These are phyloP conservation scores for Coregonus clupeaformis DNA, from an alignment of 2,113 vertebrate species.

Conservation along the genomic window DNA sequence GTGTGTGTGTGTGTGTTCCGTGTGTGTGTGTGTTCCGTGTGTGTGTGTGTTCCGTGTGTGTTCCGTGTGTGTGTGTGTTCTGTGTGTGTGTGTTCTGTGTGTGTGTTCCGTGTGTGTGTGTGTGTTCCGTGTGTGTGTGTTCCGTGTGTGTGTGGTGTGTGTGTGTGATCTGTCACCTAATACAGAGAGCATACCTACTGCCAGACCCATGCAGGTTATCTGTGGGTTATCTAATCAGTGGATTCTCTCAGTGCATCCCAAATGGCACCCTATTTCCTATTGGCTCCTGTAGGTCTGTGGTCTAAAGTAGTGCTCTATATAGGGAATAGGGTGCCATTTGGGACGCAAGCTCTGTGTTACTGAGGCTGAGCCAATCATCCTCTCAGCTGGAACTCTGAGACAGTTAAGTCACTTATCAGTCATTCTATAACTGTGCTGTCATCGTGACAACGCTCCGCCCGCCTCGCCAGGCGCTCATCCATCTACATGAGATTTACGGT, in stretches of 20 bases:
- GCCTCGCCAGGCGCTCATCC: slow-evolving; percentile 10
- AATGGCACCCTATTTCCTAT: too few species aligned
- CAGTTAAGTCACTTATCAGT: slow-evolving; percentile 50
- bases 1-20: too few species aligned
- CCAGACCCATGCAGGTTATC: not conserved
- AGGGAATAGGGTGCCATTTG: too few species aligned
- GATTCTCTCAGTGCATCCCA: not conserved
- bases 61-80: not conserved
- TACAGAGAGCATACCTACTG: slow-evolving; percentile 19
- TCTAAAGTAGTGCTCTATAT: too few species aligned
- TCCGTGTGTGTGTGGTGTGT: not conserved
- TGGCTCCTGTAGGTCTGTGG: too few species aligned
- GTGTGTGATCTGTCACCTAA: slow-evolving; percentile 32
- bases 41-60: not conserved
- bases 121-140: not conserved
- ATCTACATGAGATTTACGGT: slow-evolving; percentile 24
- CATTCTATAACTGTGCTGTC: slow-evolving; percentile 27
- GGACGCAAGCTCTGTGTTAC: not conserved
- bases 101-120: not conserved
- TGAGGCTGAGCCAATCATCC: slow-evolving; percentile 22
- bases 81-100: not conserved
- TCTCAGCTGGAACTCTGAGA: slow-evolving; percentile 26
- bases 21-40: too few species aligned
- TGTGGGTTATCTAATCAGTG: slow-evolving; percentile 34
- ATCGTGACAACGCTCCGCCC: not conserved